Base-by-base conservation (phyloP, 2,113 vertebrate genomes). In the Asarcornis scutulata region DNA sequence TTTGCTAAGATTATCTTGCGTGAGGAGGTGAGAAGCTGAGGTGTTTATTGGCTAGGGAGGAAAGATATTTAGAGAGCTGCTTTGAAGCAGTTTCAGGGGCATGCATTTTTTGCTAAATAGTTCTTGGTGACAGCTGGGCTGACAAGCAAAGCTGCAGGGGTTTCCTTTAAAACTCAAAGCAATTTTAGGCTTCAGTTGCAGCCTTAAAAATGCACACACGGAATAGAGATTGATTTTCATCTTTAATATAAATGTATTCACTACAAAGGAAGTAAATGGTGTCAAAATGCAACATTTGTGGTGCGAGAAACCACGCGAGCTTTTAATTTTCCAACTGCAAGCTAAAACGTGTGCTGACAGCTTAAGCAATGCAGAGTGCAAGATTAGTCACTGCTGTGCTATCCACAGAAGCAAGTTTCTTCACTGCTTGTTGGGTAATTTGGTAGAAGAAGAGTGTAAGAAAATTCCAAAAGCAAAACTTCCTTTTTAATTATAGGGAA, bases 141-240 rank as follows among this genome's bases (percentile, higher is more conserved):
- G 32, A 87, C 87, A 18, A 50, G 56, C 58, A 93, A 82, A 85
- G 59, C 68, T 55, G 26, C 79, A 75, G 50, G 67, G 14, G 21
- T 62, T 91, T 91, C 62, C 68, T 91, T 95, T 89, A 72, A 86
- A 62, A 82, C 75, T 82, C 82, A 77, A 87, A 89, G 60, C 85
- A 88, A 73, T 60, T 18, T 29, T 14, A 56, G 62, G 46, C 81
- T 84, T 84, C 74, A 79, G 48, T 6, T 64, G 31, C 48, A 89
- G 69, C 67, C 62, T 76, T 55, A 66, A 80, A 87, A 82, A 71
- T 1, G 38, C 38, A 75, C 22, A 80, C 36, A 52, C 6, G 58
- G 60, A 79, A 64, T 29, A 76, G 20, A 20, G 22, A 85, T 73
- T 87, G 1, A 58, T 74, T 91, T 94, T 67, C 34, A 64, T 26